Conservation (phyloP, 2,113 vertebrate genomes). For the Labrus mixtus region DNA sequence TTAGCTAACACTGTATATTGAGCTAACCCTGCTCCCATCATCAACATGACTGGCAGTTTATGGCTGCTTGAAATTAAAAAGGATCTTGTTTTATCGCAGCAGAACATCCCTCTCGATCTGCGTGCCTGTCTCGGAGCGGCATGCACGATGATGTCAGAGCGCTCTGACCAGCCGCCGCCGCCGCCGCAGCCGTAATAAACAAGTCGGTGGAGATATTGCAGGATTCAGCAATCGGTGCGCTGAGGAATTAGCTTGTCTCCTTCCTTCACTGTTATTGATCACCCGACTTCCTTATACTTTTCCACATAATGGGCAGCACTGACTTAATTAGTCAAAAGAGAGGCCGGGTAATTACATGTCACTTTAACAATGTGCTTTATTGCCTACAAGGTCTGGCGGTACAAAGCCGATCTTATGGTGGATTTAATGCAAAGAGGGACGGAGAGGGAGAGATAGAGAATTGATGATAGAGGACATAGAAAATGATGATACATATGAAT, state of each 20-base stretch:
- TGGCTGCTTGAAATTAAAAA: conserved; percentile 70
- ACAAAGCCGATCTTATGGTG: conserved; percentile 56
- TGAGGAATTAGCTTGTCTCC: conserved; percentile 74
- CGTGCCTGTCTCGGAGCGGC: conserved; percentile 1
- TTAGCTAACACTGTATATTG: conserved; percentile 24
- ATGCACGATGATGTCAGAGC: conserved; percentile 31
- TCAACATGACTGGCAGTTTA: conserved; percentile 64
- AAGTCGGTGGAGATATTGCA: conserved; percentile 33
- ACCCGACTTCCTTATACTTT: conserved; percentile 79
- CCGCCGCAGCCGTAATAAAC: conserved; percentile 41
- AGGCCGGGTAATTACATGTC: conserved; percentile 80
- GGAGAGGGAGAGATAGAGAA: conserved; percentile 27
- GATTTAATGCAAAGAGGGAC: conserved; percentile 59
- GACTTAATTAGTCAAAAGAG: conserved; percentile 83
- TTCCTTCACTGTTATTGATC: conserved; percentile 79
- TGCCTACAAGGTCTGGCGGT: conserved; percentile 66
- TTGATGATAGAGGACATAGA: not conserved
- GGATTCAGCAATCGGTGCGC: conserved; percentile 59
- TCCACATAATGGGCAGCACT: conserved; percentile 74
- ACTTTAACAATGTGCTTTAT: conserved; percentile 81
- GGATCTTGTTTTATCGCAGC: conserved; percentile 51
- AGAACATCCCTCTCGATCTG: conserved; percentile 37
- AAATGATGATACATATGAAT: not conserved
- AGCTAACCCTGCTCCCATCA: conserved; percentile 21
- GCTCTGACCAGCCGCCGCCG: not conserved